Evolutionary conservation across 2,113 vertebrate species (phyloP).

Genomic region (Peromyscus leucopus): DNA sequence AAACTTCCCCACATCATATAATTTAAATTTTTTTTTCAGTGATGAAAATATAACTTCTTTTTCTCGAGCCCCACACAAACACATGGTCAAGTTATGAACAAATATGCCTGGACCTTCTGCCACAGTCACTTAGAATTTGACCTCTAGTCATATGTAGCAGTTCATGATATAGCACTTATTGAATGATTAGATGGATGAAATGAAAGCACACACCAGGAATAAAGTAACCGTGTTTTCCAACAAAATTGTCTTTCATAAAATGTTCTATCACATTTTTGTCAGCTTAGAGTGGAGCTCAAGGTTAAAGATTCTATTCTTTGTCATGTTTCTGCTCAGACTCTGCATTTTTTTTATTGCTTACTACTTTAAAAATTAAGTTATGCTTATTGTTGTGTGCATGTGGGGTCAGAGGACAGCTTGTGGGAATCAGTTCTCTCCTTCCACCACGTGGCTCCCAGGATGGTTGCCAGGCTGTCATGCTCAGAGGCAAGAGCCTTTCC

Average conservation of each 20-base stretch:
- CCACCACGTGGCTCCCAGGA: background rate
- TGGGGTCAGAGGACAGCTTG: background rate
- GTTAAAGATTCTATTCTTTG: background rate
- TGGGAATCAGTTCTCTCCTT: background rate
- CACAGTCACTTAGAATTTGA: background rate
- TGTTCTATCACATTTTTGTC: background rate
- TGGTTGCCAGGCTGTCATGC: too few relatives aligned
- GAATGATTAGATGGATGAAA: slow-evolving; percentile 25
- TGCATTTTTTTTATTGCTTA: background rate
- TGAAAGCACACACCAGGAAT: background rate
- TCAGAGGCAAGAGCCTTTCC: background rate
- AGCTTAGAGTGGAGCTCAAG: slow-evolving; percentile 25
- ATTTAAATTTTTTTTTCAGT: background rate
- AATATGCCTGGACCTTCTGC: background rate
- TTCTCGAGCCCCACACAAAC: background rate
- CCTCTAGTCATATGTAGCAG: background rate
- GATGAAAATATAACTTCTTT: background rate
- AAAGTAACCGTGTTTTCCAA: background rate
- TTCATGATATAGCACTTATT: background rate
- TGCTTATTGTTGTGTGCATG: background rate
- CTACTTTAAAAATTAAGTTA: background rate
- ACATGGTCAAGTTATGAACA: background rate
- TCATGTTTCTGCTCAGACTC: background rate
- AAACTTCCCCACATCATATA: background rate
- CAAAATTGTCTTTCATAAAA: slow-evolving; percentile 23